Conservation (phyloP, 2,888 invertebrate genomes). For the Halictus ligatus region DNA sequence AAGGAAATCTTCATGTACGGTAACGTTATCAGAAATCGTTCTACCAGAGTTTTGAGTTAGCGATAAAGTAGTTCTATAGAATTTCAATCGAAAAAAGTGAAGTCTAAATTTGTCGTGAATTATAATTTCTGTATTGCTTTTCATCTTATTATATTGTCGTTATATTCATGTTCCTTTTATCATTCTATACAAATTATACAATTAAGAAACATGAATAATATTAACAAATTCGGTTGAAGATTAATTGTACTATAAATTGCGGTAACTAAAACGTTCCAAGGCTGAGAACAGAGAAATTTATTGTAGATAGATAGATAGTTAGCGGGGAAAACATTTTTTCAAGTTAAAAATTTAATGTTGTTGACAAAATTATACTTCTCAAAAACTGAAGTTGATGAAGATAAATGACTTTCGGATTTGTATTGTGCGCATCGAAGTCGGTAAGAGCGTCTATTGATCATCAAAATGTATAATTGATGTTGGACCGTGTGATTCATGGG, state of each 20-base stretch:
- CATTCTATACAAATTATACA: background rate
- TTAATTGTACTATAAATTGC: background rate
- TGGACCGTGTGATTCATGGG: too few relatives aligned
- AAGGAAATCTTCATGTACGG: background rate
- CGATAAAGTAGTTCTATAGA: background rate
- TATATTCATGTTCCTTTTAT: background rate
- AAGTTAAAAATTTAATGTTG: too few relatives aligned
- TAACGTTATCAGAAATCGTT: background rate
- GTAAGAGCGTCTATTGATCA: too few relatives aligned
- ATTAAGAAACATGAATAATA: background rate
- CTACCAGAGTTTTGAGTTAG: background rate
- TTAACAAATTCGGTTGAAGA: background rate
- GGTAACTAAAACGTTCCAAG: too few relatives aligned
- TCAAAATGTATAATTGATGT: too few relatives aligned
- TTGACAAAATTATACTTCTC: too few relatives aligned
- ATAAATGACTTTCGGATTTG: too few relatives aligned
- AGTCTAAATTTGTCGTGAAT: background rate
- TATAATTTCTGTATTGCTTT: background rate
- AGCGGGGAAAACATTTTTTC: too few relatives aligned
- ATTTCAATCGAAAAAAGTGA: background rate
- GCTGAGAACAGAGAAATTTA: too few relatives aligned
- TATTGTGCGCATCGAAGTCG: too few relatives aligned
- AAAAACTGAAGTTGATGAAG: too few relatives aligned
- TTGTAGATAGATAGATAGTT: too few relatives aligned
- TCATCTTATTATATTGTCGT: background rate